A percentile compares a stretch with the other conserved stretches of the same genome.
These are phyloP conservation scores for Glaucomys volans DNA, from an alignment of 2,113 vertebrate species.

Conservation along the genomic window DNA sequence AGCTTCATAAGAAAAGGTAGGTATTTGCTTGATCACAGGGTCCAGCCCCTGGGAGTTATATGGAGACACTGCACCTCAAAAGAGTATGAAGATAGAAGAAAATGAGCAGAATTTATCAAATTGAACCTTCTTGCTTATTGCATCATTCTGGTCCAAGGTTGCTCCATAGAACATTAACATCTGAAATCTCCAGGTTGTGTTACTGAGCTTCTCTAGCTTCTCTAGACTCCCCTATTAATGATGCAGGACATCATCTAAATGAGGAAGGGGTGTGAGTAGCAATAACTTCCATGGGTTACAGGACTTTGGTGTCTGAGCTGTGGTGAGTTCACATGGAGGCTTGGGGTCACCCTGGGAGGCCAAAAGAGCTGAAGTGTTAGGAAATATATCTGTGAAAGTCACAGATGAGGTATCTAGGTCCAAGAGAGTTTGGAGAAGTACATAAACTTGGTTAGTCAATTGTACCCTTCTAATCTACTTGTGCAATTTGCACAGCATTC, in stretches of 20 bases:
- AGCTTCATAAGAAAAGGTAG: neutral
- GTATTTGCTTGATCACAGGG: neutral
- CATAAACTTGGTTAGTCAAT: neutral
- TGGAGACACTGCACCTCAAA: neutral
- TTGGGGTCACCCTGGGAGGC: neutral
- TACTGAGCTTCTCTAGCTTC: neutral
- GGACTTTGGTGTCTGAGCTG: neutral
- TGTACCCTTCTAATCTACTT: neutral
- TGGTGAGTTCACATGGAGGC: neutral
- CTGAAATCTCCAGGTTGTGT: neutral
- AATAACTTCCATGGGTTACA: neutral
- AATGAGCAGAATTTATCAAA: neutral
- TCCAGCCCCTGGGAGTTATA: neutral
- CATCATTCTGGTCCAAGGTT: neutral
- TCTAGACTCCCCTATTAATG: neutral
- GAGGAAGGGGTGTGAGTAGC: neutral
- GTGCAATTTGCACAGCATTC: neutral
- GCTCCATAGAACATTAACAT: neutral
- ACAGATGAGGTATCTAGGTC: neutral
- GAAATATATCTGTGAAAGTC: neutral
- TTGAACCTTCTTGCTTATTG: neutral
- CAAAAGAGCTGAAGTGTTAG: neutral
- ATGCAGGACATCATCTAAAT: neutral
- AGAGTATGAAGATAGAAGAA: neutral
- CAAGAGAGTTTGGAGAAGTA: neutral